Evolutionary conservation across 2,888 invertebrate genomes (phyloP).

Genomic region (Himalopsyche kuldschensis): DNA sequence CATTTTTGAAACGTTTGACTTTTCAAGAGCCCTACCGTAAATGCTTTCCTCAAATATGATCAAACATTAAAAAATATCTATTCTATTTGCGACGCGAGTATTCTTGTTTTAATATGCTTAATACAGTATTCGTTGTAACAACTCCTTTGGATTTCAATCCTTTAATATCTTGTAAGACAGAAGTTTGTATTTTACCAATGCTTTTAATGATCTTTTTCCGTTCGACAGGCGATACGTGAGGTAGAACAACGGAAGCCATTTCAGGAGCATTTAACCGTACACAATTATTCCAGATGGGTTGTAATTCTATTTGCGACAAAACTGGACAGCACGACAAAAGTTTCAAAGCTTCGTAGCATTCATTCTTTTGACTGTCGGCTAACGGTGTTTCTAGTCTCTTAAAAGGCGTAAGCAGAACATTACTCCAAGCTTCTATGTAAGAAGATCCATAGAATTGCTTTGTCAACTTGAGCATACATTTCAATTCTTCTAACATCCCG

Average conservation of each 20-base stretch:
- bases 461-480: constrained; percentile 51
- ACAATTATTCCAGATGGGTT: constrained; percentile 57
- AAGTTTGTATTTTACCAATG: constrained; percentile 51
- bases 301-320: constrained; percentile 53
- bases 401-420: constrained; percentile 53
- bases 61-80: too few species aligned
- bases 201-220: constrained; percentile 50
- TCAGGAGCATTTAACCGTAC: constrained; percentile 53
- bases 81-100: neutral
- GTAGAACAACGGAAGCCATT: constrained; percentile 54
- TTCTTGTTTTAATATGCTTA: constrained; percentile 30
- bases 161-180: constrained; percentile 33
- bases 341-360: constrained; percentile 54
- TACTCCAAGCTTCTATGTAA: constrained; percentile 52
- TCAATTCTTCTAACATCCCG: constrained; percentile 44
- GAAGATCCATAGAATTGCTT: constrained; percentile 48
- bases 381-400: constrained; percentile 57
- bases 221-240: constrained; percentile 52
- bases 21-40: too few species aligned
- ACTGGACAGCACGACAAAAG: constrained; percentile 54
- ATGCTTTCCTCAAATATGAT: too few species aligned
- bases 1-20: too few species aligned
- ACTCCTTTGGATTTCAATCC: constrained; percentile 33
- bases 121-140: constrained; percentile 27
- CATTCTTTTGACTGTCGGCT: constrained; percentile 52